Conservation (phyloP, 2,888 invertebrate species). For the Noctua janthina region DNA sequence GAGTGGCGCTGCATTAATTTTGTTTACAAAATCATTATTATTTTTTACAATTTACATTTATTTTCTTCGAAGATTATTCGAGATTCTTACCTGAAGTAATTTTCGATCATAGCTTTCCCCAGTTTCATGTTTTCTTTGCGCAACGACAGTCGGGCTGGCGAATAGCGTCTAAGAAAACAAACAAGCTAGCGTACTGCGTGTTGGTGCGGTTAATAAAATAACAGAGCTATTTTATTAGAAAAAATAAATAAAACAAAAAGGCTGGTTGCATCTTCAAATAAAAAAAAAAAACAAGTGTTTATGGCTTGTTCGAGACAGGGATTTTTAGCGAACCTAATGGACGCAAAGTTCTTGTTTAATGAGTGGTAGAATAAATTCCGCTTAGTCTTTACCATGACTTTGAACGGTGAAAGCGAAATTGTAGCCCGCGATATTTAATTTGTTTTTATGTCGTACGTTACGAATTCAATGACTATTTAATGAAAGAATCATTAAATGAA, state of each 20-base stretch:
- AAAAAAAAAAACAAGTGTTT: neutral
- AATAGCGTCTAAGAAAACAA: constrained; percentile 94
- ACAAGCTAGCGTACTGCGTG: constrained; percentile 84
- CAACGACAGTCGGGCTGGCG: constrained; percentile 95
- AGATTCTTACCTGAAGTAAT: constrained; percentile 93
- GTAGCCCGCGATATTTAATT: too few relatives aligned
- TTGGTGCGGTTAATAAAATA: constrained; percentile 69
- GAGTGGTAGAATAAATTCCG: neutral
- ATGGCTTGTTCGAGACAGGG: neutral
- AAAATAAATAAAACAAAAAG: constrained; percentile 18
- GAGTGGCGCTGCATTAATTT: constrained; percentile 60
- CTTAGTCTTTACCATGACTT: too few relatives aligned
- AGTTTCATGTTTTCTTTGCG: constrained; percentile 95
- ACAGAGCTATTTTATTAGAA: constrained; percentile 64
- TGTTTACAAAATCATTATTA: constrained; percentile 49
- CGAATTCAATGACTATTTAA: too few relatives aligned
- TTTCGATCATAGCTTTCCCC: constrained; percentile 94
- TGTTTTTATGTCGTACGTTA: too few relatives aligned
- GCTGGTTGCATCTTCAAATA: constrained; percentile 50
- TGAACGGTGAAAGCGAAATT: too few relatives aligned
- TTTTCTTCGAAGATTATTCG: constrained; percentile 21
- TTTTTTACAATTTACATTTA: constrained; percentile 15
- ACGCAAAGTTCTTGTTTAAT: neutral
- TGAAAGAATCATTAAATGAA: too few relatives aligned
- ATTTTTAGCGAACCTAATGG: neutral